Conservation (phyloP, 2,888 invertebrate species). For the Synanthedon andrenaeformis region DNA sequence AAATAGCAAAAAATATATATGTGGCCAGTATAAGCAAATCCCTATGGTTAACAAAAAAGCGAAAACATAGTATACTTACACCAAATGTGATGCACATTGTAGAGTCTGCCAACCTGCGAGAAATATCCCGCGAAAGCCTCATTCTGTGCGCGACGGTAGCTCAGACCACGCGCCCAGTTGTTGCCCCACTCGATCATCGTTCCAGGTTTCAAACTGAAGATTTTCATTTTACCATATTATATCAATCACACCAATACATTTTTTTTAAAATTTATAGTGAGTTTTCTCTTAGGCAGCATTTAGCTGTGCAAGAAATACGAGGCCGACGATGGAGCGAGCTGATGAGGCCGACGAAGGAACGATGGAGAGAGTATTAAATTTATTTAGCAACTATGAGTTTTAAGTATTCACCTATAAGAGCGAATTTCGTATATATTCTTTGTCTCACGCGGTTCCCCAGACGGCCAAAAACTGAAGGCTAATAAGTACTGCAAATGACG, state of each 20-base stretch:
- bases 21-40: not conserved
- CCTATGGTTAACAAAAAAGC: no score
- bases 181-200: constrained; percentile 99
- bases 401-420: constrained; percentile 53
- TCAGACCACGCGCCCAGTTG: constrained; percentile 97
- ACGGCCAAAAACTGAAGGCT: constrained; percentile 98
- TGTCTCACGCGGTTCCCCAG: constrained; percentile 76
- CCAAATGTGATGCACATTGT: constrained; percentile 99
- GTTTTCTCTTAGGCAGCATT: no score
- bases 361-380: no score
- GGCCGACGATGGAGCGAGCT: no score
- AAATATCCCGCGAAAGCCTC: constrained; percentile 98
- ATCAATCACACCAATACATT: no score
- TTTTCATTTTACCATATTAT: no score
- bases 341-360: no score
- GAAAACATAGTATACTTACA: no score
- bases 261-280: no score
- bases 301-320: no score
- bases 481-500: constrained; percentile 93
- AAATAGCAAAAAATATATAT: not conserved
- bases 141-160: constrained; percentile 88
- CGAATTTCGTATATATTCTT: constrained; percentile 95
- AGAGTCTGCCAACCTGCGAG: constrained; percentile 95
- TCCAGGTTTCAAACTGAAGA: constrained; percentile 88
- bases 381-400: not conserved